These are phyloP conservation scores for Mycteria americana DNA, from an alignment of 2,797 vertebrate species.

Conservation along the genomic window DNA sequence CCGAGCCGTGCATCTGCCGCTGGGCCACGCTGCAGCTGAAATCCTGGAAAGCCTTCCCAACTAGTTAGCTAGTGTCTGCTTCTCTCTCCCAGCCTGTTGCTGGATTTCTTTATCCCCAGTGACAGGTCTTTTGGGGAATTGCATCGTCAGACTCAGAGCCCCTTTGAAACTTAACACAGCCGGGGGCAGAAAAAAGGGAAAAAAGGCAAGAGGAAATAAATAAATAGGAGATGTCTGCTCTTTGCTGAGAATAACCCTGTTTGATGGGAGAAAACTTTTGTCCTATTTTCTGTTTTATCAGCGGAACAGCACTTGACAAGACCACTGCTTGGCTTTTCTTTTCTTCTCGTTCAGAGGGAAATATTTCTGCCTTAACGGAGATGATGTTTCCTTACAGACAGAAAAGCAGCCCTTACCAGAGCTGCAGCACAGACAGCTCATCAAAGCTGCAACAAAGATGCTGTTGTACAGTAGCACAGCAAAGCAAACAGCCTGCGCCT, in stretches of 20 bases:
- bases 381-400: slow-evolving; percentile 13
- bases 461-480: neutral
- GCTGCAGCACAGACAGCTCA: slow-evolving; percentile 18
- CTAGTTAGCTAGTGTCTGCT: neutral
- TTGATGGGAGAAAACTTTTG: slow-evolving; percentile 16
- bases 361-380: neutral
- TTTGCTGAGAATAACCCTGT: neutral
- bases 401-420: neutral
- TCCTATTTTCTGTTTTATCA: slow-evolving; percentile 31
- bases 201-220: neutral
- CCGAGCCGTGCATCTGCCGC: fast-evolving
- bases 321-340: neutral
- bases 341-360: neutral
- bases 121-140: neutral
- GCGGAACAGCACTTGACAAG: neutral
- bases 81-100: neutral
- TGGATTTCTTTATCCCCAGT: neutral
- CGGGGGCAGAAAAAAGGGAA: neutral
- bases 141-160: neutral
- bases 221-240: neutral
- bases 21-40: neutral
- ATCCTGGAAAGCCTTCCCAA: neutral
- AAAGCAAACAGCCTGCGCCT: slow-evolving; percentile 4
- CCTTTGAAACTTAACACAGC: neutral
- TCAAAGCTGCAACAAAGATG: slow-evolving; percentile 30